Percentiles rank a stretch among this genome's conserved stretches.
These are phyloP conservation scores for Cecidostiba fungosa DNA, from an alignment of 2,888 invertebrate species.

Conservation along the genomic window DNA sequence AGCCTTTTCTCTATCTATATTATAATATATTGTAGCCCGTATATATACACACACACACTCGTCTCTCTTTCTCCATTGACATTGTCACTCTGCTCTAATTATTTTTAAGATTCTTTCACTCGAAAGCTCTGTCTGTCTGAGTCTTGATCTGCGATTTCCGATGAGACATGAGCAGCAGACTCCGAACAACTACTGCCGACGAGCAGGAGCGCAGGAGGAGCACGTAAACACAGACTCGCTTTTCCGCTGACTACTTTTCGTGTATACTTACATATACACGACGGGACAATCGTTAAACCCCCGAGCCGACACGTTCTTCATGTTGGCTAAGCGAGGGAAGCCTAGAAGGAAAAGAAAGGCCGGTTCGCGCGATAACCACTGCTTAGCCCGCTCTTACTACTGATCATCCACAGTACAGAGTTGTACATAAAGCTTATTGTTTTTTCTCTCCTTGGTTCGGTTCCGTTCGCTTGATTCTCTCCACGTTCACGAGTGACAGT, in stretches of 20 bases:
- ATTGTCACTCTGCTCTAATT: neutral
- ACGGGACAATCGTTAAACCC: neutral
- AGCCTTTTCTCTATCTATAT: neutral
- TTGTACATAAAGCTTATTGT: neutral
- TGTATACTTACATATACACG: no score
- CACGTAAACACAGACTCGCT: neutral
- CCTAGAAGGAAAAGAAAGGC: constrained; percentile 43
- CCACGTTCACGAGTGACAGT: neutral
- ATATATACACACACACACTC: no score
- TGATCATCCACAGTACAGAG: neutral
- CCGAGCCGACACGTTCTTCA: constrained; percentile 22
- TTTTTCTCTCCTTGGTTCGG: neutral
- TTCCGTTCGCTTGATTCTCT: neutral
- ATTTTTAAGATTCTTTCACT: neutral
- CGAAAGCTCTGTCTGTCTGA: neutral
- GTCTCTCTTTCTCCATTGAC: neutral
- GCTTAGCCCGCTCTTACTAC: neutral
- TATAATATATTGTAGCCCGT: neutral
- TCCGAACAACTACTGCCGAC: constrained; percentile 78
- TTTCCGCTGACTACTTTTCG: neutral
- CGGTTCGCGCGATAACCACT: neutral
- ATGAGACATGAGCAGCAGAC: constrained; percentile 57
- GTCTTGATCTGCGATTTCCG: neutral
- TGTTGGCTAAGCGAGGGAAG: constrained; percentile 28
- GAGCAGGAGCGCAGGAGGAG: neutral